phyloP scores from a whole-genome alignment of 2,113 vertebrate species.

The Lasiurus borealis region DNA sequence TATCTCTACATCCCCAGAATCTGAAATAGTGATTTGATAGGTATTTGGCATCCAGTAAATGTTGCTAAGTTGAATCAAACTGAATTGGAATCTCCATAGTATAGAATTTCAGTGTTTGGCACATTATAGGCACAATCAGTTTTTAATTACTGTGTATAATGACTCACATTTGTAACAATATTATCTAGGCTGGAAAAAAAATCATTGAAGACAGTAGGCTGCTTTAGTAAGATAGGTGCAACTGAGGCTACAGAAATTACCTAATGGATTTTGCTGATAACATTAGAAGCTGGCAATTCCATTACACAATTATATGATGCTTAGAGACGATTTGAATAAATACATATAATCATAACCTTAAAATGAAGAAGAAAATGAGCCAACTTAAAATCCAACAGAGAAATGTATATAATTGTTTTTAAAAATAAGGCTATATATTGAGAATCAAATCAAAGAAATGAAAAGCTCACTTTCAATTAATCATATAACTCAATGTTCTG shows the following conservation, averaged over 20 bases:
- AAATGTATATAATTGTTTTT: constrained; percentile 33
- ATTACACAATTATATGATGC: constrained; percentile 64
- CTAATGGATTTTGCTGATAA: constrained; percentile 65
- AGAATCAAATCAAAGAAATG: constrained; percentile 56
- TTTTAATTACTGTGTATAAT: constrained; percentile 59
- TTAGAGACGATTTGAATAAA: constrained; percentile 55
- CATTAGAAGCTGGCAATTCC: constrained; percentile 42
- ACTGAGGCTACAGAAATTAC: constrained; percentile 63
- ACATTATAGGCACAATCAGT: constrained; percentile 19
- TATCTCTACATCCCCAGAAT: not conserved
- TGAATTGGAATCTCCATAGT: not conserved
- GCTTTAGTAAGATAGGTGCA: constrained; percentile 36
- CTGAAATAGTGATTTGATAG: not conserved
- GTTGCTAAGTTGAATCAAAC: not conserved
- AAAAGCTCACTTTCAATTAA: constrained; percentile 57
- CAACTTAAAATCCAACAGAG: constrained; percentile 8
- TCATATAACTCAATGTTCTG: not conserved
- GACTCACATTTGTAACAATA: constrained; percentile 44
- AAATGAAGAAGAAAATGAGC: constrained; percentile 22
- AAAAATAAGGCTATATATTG: not conserved
- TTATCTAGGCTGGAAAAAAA: not conserved
- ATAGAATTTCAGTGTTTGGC: constrained; percentile 43
- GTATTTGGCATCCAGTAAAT: not conserved
- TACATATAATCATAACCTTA: constrained; percentile 40
- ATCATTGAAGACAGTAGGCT: not conserved